Base-by-base conservation (phyloP, 53 echinoderm and acorn worm species). In the Astropecten irregularis region DNA sequence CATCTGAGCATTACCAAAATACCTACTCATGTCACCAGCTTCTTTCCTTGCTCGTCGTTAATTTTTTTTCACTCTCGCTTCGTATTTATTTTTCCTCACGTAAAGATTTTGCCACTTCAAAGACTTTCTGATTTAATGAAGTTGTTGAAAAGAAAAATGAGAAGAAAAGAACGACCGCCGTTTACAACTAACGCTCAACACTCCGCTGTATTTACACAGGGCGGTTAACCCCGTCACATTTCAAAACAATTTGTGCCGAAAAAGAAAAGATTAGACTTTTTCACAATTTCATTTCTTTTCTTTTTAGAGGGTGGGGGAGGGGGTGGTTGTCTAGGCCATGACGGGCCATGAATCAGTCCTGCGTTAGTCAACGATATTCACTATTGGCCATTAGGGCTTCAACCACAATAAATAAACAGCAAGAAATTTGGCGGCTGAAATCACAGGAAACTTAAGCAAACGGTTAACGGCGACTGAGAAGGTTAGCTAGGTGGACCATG, bases 331-430 rank as follows among this genome's bases (percentile, higher is more conserved):
- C n/a, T n/a, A n/a, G n/a, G n/a, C n/a, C n/a, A n/a, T n/a, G n/a
- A n/a, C n/a, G n/a, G n/a, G n/a, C 19, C 57, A 14, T 21, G 40
- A 76, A 76, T 57, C 40, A 76, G 13, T 16, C 42, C 18, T 27
- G 34, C 33, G 53, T 29, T 22, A 42, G 57, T 76, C 40, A 76
- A 58, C 76, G 57, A 59, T 59, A 59, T 58, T 76, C 59, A 53
- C 28, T 27, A 13, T 7, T 15, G 42, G 59, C 76, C 76, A 76
- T 76, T 76, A 76, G 76, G 23, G 15, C 21, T 58, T 50, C 31
- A 31, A 76, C 76, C 76, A 76, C 76, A 76, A 76, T 76, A 76
- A 76, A 76, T 76, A 76, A 76, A 76, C 76, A 76, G 39, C 47
- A 21, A 29, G 26, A 5, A 4, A 28, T 6, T 6, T 42, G 58